Conservation (phyloP, 2,797 vertebrate genomes). For the Acanthopagrus latus region DNA sequence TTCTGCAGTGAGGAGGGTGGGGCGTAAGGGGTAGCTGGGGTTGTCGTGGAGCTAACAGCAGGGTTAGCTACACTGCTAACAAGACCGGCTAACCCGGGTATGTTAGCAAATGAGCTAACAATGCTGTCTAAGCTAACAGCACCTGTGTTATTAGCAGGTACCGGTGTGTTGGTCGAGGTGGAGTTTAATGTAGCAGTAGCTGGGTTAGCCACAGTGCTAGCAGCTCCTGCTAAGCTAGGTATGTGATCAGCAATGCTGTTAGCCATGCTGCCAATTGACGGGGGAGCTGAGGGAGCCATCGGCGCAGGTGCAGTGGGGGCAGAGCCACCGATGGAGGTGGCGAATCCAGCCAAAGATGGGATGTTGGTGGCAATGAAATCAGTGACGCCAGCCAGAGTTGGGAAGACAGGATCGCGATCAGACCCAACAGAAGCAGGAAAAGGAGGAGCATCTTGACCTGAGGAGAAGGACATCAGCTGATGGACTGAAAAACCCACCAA, state of each 20-base stretch:
- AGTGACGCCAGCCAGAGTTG: conserved; percentile 40
- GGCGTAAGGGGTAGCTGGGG: conserved; percentile 1
- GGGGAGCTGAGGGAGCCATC: neutral
- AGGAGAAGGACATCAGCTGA: neutral
- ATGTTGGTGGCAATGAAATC: conserved; percentile 57
- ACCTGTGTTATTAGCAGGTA: neutral
- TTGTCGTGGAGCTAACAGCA: neutral
- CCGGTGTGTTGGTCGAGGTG: neutral
- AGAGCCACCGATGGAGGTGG: conserved; percentile 7
- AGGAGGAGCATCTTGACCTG: conserved; percentile 49
- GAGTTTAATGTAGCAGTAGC: neutral
- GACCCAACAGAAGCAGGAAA: neutral
- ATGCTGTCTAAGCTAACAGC: conserved; percentile 50
- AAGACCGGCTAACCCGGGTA: conserved; percentile 49
- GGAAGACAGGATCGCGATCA: neutral
- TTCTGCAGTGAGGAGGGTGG: neutral
- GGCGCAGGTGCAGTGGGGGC: neutral
- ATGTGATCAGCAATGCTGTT: conserved; percentile 40
- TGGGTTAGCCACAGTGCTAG: conserved; percentile 27
- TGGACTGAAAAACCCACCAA: neutral
- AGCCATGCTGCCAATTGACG: conserved; percentile 34
- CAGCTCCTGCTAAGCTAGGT: conserved; percentile 57
- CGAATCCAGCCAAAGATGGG: conserved; percentile 53
- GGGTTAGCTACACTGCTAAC: conserved; percentile 36
- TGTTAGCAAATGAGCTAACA: conserved; percentile 53